These are phyloP conservation scores for Urocitellus parryii DNA, from an alignment of 2,113 vertebrate species.

Conservation along the genomic window DNA sequence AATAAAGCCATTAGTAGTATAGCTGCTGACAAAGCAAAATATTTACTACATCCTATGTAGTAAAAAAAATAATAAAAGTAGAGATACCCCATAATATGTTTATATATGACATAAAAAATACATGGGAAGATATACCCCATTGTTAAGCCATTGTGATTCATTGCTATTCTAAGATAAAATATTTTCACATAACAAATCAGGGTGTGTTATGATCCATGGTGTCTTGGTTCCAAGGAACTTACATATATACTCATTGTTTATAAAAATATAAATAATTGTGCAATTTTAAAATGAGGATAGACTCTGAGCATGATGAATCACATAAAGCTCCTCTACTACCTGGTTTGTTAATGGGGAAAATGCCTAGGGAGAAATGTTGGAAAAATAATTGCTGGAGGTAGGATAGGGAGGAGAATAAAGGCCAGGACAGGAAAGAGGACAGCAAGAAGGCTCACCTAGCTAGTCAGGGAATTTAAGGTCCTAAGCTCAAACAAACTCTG, in stretches of 20 bases:
- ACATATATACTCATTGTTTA: background rate
- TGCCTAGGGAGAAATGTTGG: background rate
- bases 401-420: background rate
- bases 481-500: background rate
- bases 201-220: background rate
- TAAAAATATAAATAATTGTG: background rate
- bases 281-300: background rate
- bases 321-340: background rate
- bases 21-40: background rate
- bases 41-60: background rate
- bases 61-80: constrained; percentile 43
- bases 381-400: background rate
- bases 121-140: background rate
- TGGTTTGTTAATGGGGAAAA: background rate
- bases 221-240: background rate
- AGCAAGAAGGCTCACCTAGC: background rate
- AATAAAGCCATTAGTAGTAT: background rate
- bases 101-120: background rate
- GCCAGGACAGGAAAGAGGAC: background rate
- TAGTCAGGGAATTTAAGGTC: background rate
- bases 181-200: background rate
- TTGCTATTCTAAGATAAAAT: background rate
- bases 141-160: background rate
- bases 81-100: background rate
- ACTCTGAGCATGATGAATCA: background rate